Percentiles rank a stretch among this genome's conserved stretches.
Evolutionary conservation across 2,888 invertebrate genomes (phyloP).

Genomic region (Heteromyza rotundicornis): DNA sequence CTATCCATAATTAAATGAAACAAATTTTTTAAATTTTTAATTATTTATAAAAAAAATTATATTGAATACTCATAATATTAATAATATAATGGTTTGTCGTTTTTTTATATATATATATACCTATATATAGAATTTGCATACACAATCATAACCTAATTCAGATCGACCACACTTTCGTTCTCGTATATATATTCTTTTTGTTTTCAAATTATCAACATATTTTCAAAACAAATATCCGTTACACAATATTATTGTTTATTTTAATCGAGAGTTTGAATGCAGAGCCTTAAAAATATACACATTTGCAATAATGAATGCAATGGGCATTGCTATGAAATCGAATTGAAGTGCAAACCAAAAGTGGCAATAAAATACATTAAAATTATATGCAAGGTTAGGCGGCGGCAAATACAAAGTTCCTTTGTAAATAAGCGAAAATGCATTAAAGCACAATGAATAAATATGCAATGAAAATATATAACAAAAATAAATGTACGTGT

Average conservation of each 20-base stretch:
- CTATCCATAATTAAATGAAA: neutral
- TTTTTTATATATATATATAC: conserved; percentile 8
- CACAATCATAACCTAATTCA: neutral
- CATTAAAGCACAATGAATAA: neutral
- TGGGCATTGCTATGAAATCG: too few species aligned
- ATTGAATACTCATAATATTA: conserved; percentile 18
- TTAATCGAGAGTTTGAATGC: too few species aligned
- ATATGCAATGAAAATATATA: conserved; percentile 24
- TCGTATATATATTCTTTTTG: too few species aligned
- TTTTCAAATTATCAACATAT: too few species aligned
- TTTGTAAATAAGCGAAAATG: neutral
- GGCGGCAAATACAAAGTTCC: neutral
- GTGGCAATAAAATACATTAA: too few species aligned
- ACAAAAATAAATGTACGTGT: conserved; percentile 6
- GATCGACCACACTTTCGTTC: neutral
- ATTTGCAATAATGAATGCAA: too few species aligned
- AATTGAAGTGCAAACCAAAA: too few species aligned
- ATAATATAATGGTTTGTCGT: conserved; percentile 18
- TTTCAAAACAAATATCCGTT: too few species aligned
- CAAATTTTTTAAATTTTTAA: conserved; percentile 4
- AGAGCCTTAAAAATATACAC: too few species aligned
- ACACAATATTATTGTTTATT: too few species aligned
- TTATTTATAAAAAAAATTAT: conserved; percentile 20
- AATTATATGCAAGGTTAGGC: too few species aligned
- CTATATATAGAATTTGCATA: conserved; percentile 6